These are phyloP conservation scores for Aphelenchoides fujianensis DNA, from an alignment of 1,140 invertebrate species.

Conservation along the genomic window DNA sequence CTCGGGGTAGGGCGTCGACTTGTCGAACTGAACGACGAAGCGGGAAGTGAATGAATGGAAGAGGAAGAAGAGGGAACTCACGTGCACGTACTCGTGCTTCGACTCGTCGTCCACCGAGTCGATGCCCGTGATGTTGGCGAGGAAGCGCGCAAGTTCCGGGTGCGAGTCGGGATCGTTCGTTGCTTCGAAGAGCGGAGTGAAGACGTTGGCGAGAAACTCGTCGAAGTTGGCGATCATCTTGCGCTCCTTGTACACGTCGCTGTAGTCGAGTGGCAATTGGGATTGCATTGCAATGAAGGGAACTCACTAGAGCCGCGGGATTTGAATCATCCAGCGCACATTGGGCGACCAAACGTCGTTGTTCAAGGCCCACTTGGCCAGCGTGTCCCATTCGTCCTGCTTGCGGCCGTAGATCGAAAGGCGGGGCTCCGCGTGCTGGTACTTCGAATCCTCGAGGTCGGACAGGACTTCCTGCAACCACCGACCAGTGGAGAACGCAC, in stretches of 20 bases:
- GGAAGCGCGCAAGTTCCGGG: constrained; percentile 87
- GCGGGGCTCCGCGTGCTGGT: constrained; percentile 91
- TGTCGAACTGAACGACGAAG: constrained; percentile 77
- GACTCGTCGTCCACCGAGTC: constrained; percentile 99
- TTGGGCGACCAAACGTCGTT: constrained; percentile 66
- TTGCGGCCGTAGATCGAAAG: constrained; percentile 96
- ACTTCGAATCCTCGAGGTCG: constrained; percentile 98
- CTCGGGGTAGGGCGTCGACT: constrained; percentile 76
- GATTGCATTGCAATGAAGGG: too few relatives aligned
- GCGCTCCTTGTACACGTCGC: constrained; percentile 94
- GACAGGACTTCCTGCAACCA: constrained; percentile 79
- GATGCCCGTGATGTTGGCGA: constrained; percentile 81
- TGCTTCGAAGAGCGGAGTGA: constrained; percentile 85
- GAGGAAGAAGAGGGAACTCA: constrained; percentile 27
- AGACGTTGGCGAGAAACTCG: constrained; percentile 91
- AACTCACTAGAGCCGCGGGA: constrained; percentile 52
- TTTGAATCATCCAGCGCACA: constrained; percentile 60
- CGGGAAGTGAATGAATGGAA: not conserved
- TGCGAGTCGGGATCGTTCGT: constrained; percentile 87
- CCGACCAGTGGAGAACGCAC: constrained; percentile 11
- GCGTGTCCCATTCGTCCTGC: constrained; percentile 88
- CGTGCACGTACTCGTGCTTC: constrained; percentile 80
- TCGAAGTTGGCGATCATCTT: constrained; percentile 92
- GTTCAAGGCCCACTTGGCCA: constrained; percentile 88
- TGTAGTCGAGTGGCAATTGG: constrained; percentile 64